Conservation (phyloP, 2,888 invertebrate species). For the Odontomyia ornata region DNA sequence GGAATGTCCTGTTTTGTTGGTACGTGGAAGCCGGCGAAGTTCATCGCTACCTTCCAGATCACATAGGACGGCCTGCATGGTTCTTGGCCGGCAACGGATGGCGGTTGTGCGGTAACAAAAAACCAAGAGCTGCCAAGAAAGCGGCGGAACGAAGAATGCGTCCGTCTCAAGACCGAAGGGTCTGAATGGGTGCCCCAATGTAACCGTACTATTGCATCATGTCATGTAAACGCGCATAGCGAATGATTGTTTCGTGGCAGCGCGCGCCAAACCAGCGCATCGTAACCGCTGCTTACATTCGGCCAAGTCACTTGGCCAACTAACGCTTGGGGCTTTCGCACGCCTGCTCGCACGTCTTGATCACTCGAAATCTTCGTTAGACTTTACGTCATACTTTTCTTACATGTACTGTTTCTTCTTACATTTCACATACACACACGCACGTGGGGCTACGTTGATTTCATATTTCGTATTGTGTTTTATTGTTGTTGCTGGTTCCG, state of each 20-base stretch:
- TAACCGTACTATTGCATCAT: conserved; percentile 13
- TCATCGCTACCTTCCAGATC: not conserved
- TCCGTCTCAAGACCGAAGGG: not conserved
- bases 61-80: not conserved
- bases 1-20: not conserved
- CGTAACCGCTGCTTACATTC: not conserved
- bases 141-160: too few relatives aligned
- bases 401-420: not conserved
- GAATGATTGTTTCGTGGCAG: not conserved
- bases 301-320: not conserved
- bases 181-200: not conserved
- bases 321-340: not conserved
- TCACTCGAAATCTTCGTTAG: not conserved
- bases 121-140: too few relatives aligned
- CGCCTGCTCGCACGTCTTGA: not conserved
- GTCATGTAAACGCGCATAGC: not conserved
- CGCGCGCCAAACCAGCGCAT: not conserved
- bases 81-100: not conserved
- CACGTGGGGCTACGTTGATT: not conserved
- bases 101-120: too few relatives aligned
- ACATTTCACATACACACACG: not conserved
- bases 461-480: not conserved
- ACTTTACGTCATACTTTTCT: not conserved
- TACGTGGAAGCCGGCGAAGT: not conserved
- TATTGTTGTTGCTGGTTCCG: not conserved